Evolutionary conservation across 2,888 invertebrate genomes (phyloP).

Genomic region (Beris morrisii): DNA sequence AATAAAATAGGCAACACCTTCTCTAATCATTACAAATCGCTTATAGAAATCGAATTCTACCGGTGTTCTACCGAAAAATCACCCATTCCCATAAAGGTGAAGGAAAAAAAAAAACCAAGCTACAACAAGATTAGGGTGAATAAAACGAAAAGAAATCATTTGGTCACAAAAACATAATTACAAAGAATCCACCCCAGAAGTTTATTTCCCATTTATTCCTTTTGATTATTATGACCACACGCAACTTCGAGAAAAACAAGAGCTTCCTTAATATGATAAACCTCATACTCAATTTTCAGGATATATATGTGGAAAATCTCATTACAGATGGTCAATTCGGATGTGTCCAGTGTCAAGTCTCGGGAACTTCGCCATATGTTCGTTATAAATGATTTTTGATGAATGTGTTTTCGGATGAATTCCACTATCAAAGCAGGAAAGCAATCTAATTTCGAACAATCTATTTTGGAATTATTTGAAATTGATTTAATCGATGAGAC

Average conservation of each 20-base stretch:
- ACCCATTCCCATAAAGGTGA: too few species aligned
- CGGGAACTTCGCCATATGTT: conserved; percentile 25
- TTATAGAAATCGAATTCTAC: conserved; percentile 29
- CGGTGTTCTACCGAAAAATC: too few species aligned
- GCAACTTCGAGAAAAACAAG: conserved; percentile 21
- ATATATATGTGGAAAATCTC: conserved; percentile 4
- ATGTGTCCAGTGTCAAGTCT: conserved; percentile 11
- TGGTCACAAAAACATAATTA: conserved; percentile 33
- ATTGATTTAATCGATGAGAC: too few species aligned
- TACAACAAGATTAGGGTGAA: too few species aligned
- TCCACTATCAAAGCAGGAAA: too few species aligned
- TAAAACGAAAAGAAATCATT: too few species aligned
- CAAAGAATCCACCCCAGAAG: conserved; percentile 37
- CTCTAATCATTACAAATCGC: conserved; percentile 38
- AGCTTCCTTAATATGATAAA: background rate
- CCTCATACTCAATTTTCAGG: too few species aligned
- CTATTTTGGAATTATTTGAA: too few species aligned
- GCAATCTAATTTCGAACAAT: too few species aligned
- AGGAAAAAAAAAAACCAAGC: too few species aligned
- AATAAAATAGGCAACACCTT: conserved; percentile 32
- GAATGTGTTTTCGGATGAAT: too few species aligned
- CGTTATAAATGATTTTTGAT: background rate
- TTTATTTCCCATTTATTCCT: conserved; percentile 38
- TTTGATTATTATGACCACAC: conserved; percentile 36
- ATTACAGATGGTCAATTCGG: conserved; percentile 23